Conservation (phyloP, 2,113 vertebrate genomes). For the Barbus barbus region DNA sequence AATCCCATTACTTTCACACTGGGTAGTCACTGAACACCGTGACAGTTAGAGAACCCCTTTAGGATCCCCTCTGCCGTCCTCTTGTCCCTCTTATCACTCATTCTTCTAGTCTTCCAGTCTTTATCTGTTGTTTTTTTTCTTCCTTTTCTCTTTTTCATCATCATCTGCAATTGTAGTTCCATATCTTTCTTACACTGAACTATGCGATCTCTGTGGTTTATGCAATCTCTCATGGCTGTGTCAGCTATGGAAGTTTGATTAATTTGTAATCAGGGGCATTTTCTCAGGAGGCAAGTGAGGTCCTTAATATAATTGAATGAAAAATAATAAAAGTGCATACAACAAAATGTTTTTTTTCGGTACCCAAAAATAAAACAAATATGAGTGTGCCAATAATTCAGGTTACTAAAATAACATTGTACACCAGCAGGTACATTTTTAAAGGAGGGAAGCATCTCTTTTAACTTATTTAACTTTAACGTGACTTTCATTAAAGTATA, state of each 20-base stretch:
- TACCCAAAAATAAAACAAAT: not conserved
- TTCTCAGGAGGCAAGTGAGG: not conserved
- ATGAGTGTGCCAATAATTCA: too few species aligned
- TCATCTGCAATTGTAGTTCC: not conserved
- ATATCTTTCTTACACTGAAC: not conserved
- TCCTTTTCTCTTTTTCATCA: not conserved
- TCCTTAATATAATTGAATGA: not conserved
- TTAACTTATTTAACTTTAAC: too few species aligned
- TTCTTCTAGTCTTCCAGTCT: conserved; percentile 5
- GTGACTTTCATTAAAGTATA: too few species aligned
- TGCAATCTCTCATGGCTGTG: not conserved
- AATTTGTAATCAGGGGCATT: not conserved
- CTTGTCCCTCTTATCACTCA: not conserved
- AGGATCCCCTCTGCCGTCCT: conserved; percentile 40
- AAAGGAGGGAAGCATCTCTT: too few species aligned
- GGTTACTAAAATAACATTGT: too few species aligned
- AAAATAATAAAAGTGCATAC: not conserved
- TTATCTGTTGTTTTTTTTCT: not conserved
- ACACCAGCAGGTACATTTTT: too few species aligned
- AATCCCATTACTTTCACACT: not conserved
- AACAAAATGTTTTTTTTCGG: too few species aligned
- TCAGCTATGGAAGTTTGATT: not conserved
- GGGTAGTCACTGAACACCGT: not conserved
- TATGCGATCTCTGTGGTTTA: not conserved
- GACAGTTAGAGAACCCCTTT: not conserved